Evolutionary conservation across 2,797 vertebrate genomes (phyloP), one percentile per base, ranked within the genome.

Genomic region (Nothura maculosa): DNA sequence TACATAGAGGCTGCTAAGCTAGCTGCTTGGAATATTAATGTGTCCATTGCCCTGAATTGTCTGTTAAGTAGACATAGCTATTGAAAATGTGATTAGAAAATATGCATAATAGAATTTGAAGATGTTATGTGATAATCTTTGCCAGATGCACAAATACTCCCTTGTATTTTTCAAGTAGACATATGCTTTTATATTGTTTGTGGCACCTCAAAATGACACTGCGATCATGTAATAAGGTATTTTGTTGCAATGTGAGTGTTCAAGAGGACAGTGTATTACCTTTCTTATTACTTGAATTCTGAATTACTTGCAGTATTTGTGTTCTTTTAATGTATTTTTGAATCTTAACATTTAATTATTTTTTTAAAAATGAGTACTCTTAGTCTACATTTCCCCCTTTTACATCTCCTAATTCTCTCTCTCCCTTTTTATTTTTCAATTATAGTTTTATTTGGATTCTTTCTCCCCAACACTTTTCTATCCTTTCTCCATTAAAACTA

Each of bases 401-500:
- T 27, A 42, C 4, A 28, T 25, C 36, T 47, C 17, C 43, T 48
- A 67, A 12, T 17, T 25, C 28, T 24, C 12, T n/a, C n/a, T n/a
- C 28, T 13, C 7, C 3, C 20, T 32, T 66, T 48, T 25, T 10
- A 38, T 12, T 48, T 30, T 52, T 70, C 61, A 63, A n/a, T 36
- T 48, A 36, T 18, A 8, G 9, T 15, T 38, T 14, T 30, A 30
- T 75, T 38, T 75, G 14, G 8, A 18, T 61, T 30, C 25, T 50
- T 18, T 28, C 19, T 8, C 12, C n/a, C 22, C 3, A 7, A 43
- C 42, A 42, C 40, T 3, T 4, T 2, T 0, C 1, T 7, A 2
- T 21, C 42, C 50, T 25, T 30, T 47, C 2, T 55, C 2, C 64
- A 66, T 69, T 69, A 28, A 66, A 2, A 62, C 4, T 7, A 28